Base-by-base conservation (phyloP, 2,113 vertebrate species). In the Clupea harengus region DNA sequence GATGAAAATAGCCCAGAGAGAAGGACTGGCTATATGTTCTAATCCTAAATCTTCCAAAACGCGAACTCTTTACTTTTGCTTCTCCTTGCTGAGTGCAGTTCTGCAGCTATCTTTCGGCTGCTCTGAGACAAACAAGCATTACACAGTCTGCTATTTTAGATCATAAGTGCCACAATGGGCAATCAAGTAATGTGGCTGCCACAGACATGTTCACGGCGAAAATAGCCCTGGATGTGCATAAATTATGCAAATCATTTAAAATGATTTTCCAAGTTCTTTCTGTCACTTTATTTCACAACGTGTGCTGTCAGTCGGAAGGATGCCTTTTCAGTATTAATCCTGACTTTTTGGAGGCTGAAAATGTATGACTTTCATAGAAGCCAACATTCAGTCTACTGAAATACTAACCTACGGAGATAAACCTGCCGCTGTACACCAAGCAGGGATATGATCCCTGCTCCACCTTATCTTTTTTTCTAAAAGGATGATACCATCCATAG, bases 151-250 rank as follows among this genome's bases (percentile, higher is more conserved):
- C 72, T 32, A 78, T 78, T 78, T 78, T 78, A 78, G 4, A 78
- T 78, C 32, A 39, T 78, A 39, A 67, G 72, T 44, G 72, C 10
- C 72, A 78, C 28, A 78, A 78, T 39, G 72, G 72, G 72, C 72
- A 78, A 78, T 78, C 72, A 78, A 78, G 28, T 44, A 78, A 78
- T 78, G n/a, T 25, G 22, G 22, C 64, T 67, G 64, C 25, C 64
- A 28, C 8, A 7, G 64, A 67, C 64, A 67, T 67, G 72, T 44
- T 39, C 72, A 17, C 11, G 15, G 72, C 15, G 11, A 5, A 78
- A 39, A 78, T 78, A 78, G 28, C 72, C 72, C 72, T 78, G 72
- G 28, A 39, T 78, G 28, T 78, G 72, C 28, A 78, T 78, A 78
- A 39, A 78, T 78, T 78, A 78, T 78, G 72, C 72, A 78, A 78